Evolutionary conservation across 2,888 invertebrate species (phyloP).

Genomic region (Acronicta aceris): DNA sequence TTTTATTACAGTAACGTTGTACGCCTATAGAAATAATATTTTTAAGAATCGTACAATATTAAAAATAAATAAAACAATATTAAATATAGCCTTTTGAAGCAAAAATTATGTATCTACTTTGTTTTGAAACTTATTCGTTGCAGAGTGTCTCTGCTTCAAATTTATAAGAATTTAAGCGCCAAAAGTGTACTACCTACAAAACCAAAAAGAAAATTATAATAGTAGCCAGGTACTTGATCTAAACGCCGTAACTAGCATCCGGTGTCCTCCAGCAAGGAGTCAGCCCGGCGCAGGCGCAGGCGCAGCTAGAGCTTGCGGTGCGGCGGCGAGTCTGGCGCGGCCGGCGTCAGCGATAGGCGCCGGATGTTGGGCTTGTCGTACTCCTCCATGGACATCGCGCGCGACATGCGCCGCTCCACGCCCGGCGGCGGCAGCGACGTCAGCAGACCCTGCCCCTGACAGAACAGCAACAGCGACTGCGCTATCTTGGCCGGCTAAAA

Average conservation of each 20-base stretch:
- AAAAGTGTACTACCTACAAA: no score
- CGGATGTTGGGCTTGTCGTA: conserved; percentile 94
- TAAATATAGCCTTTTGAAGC: no score
- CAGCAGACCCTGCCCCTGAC: conserved; percentile 95
- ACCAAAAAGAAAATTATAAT: no score
- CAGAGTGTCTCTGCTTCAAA: no score
- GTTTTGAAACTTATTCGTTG: no score
- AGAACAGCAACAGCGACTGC: conserved; percentile 95
- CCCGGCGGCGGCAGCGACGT: conserved; percentile 95
- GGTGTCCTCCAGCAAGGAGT: conserved; percentile 67
- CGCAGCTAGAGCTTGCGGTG: conserved; percentile 75
- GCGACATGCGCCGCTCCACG: conserved; percentile 92
- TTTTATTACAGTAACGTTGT: no score
- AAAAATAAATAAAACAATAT: no score
- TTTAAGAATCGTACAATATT: no score
- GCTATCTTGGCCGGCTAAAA: conserved; percentile 95
- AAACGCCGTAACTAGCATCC: conserved; percentile 11
- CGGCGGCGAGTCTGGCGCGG: conserved; percentile 77
- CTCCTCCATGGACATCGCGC: conserved; percentile 94
- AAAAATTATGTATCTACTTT: no score
- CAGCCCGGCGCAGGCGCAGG: conserved; percentile 33
- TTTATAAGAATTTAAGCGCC: no score
- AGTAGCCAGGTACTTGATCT: not conserved
- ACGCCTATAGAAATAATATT: no score
- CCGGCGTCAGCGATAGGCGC: conserved; percentile 91